Evolutionary conservation across 1,140 invertebrate genomes (phyloP).

Genomic region (Orchestia grillus): DNA sequence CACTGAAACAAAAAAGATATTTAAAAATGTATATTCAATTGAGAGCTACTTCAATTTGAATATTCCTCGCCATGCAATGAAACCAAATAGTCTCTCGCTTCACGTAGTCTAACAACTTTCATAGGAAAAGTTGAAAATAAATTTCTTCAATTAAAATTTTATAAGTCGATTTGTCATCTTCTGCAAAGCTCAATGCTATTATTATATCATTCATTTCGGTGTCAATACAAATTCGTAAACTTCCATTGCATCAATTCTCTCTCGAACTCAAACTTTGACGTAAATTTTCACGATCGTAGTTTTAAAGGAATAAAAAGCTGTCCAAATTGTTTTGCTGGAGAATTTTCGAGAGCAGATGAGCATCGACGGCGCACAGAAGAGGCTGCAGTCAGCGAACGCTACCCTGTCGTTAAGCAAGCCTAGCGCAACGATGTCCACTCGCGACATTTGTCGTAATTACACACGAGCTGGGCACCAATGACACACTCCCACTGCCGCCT

Average conservation of each 20-base stretch:
- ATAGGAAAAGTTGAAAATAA: too few species aligned
- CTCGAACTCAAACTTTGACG: neutral
- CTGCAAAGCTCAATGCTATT: too few species aligned
- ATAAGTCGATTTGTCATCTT: too few species aligned
- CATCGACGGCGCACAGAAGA: neutral
- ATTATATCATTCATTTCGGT: neutral
- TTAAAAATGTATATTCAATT: too few species aligned
- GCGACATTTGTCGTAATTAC: conserved; percentile 9
- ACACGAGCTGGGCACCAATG: neutral
- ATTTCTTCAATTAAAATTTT: too few species aligned
- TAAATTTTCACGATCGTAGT: neutral
- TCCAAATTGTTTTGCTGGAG: neutral
- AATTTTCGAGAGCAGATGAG: neutral
- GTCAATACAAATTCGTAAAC: neutral
- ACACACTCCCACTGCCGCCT: neutral
- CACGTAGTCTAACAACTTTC: too few species aligned
- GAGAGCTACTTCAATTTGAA: too few species aligned
- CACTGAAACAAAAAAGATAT: too few species aligned
- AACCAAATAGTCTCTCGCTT: too few species aligned
- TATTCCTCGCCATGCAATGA: too few species aligned
- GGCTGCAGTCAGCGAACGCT: neutral
- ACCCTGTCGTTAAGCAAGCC: neutral
- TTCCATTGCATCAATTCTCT: neutral
- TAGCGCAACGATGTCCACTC: neutral
- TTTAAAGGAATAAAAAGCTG: neutral